Conservation (phyloP, 1,140 invertebrate species). For the Eumaeus atala region DNA sequence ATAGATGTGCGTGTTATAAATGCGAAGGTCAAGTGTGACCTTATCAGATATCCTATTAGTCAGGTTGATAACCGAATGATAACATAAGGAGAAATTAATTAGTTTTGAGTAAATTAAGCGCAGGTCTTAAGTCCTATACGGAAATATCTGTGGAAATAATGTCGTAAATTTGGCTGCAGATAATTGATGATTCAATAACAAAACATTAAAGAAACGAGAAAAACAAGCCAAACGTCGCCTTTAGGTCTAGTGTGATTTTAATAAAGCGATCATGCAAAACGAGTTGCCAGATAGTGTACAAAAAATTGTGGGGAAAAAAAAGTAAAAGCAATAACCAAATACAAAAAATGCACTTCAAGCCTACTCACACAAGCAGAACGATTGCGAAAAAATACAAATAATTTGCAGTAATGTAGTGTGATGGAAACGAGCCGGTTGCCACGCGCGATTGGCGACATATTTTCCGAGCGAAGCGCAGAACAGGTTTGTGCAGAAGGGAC, state of each 20-base stretch:
- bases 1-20: not conserved
- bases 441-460: constrained; percentile 64
- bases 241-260: constrained; percentile 3
- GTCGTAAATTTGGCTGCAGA: no score
- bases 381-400: constrained; percentile 51
- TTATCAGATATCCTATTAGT: not conserved
- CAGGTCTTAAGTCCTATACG: no score
- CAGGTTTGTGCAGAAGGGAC: constrained; percentile 56
- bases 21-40: not conserved
- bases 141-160: constrained; percentile 5
- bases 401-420: constrained; percentile 47
- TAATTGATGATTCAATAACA: constrained; percentile 7
- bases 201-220: not conserved
- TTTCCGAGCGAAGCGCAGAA: constrained; percentile 58
- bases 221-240: constrained; percentile 1
- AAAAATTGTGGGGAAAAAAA: constrained; percentile 7
- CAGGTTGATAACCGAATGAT: not conserved
- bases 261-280: not conserved
- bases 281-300: not conserved
- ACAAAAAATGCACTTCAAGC: constrained; percentile 6
- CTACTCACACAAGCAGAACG: constrained; percentile 23
- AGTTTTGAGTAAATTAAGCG: no score
- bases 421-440: constrained; percentile 50
- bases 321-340: constrained; percentile 6
- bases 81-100: no score